Evolutionary conservation across 2,797 vertebrate genomes (phyloP).

Genomic region (Aldrovandia affinis): DNA sequence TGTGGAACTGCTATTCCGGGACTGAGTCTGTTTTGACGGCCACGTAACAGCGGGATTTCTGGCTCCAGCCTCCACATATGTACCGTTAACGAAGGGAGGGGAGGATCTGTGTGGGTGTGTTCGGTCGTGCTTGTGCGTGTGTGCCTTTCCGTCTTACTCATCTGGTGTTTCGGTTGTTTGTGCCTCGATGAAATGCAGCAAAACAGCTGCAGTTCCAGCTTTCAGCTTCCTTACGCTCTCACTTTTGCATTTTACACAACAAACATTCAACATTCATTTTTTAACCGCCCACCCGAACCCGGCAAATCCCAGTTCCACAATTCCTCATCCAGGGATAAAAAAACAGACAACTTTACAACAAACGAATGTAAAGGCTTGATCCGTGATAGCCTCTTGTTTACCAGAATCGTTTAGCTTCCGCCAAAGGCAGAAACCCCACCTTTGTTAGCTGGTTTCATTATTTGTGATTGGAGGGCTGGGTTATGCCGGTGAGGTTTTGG

Average conservation of each 20-base stretch:
- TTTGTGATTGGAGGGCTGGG: constrained; percentile 13
- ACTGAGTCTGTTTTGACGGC: constrained; percentile 50
- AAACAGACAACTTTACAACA: background rate
- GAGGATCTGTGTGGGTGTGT: constrained; percentile 13
- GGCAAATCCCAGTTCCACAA: background rate
- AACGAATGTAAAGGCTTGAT: constrained; percentile 45
- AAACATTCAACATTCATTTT: constrained; percentile 37
- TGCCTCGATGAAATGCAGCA: constrained; percentile 51
- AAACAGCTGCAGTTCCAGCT: constrained; percentile 45
- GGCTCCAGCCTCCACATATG: constrained; percentile 58
- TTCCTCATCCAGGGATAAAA: background rate
- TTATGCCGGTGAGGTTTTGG: constrained; percentile 14
- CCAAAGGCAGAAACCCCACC: constrained; percentile 25
- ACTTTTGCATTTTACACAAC: constrained; percentile 53
- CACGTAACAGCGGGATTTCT: constrained; percentile 59
- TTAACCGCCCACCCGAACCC: constrained; percentile 45
- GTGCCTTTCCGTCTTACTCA: background rate
- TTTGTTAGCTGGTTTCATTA: constrained; percentile 29
- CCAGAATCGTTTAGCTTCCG: too few relatives aligned
- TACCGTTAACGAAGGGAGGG: constrained; percentile 51
- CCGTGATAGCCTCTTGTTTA: too few relatives aligned
- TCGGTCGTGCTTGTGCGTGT: background rate
- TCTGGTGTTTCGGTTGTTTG: constrained; percentile 45
- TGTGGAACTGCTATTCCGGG: background rate
- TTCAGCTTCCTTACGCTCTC: constrained; percentile 46